These are phyloP conservation scores for Sapajus apella DNA, from an alignment of 2,113 vertebrate genomes.

Conservation along the genomic window DNA sequence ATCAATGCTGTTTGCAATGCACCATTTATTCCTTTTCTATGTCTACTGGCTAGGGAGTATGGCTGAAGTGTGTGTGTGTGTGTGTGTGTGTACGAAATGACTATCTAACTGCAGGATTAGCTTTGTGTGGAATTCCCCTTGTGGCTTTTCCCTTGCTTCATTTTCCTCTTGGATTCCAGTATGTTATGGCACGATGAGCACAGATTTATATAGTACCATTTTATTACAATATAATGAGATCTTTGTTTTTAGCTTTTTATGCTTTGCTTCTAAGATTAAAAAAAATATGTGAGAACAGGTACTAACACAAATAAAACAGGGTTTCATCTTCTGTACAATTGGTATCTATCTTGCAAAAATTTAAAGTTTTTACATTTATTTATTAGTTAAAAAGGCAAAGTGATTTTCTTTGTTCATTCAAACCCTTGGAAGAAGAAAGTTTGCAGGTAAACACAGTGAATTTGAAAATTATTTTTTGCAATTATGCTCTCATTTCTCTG, in stretches of 20 bases:
- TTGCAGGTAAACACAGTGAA: background rate
- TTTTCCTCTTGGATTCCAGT: background rate
- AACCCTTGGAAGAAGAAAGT: background rate
- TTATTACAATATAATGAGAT: background rate
- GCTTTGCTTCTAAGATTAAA: background rate
- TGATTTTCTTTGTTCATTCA: background rate
- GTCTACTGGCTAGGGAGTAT: background rate
- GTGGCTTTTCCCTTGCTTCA: background rate
- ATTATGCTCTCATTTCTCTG: background rate
- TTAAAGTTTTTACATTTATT: background rate
- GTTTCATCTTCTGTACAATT: background rate
- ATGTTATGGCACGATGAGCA: background rate
- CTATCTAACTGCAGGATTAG: background rate
- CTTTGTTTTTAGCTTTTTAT: background rate
- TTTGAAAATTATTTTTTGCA: background rate
- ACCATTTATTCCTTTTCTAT: background rate
- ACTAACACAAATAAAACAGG: background rate
- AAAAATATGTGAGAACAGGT: background rate
- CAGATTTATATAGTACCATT: background rate
- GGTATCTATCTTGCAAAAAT: background rate
- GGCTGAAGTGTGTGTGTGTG: background rate
- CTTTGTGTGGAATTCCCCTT: background rate
- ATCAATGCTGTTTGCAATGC: background rate
- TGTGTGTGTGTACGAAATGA: background rate
- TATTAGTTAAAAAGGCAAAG: background rate